Conservation (phyloP, 2,113 vertebrate species). For the Passer domesticus region DNA sequence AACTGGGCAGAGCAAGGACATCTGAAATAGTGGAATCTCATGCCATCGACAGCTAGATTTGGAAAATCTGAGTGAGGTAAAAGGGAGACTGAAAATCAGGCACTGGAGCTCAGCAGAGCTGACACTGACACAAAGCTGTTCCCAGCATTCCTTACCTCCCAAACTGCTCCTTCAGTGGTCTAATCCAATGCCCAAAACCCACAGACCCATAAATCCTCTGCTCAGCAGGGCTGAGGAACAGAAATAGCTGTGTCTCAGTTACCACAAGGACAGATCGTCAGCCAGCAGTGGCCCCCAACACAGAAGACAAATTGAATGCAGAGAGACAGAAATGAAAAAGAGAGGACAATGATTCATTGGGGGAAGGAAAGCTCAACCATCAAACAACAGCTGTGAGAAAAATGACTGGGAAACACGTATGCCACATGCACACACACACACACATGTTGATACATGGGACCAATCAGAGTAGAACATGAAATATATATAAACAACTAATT, state of each 20-base stretch:
- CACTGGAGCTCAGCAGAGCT: background rate
- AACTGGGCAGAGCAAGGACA: background rate
- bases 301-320: constrained; percentile 45
- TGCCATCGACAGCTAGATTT: background rate
- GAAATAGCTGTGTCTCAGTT: constrained; percentile 32
- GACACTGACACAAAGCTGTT: background rate
- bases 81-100: background rate
- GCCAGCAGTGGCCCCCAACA: constrained; percentile 36
- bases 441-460: accelerated
- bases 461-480: background rate
- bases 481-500: accelerated
- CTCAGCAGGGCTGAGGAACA: constrained; percentile 8
- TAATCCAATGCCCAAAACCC: background rate
- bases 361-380: background rate
- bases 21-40: background rate
- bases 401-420: background rate
- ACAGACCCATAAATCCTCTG: background rate
- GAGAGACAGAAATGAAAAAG: background rate
- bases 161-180: constrained; percentile 3
- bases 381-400: background rate
- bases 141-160: constrained; percentile 53
- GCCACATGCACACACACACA: background rate
- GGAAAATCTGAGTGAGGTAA: constrained; percentile 28
- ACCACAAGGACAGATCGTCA: constrained; percentile 17
- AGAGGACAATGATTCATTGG: background rate